These are phyloP conservation scores for Cacoxenus indagator DNA, from an alignment of 2,888 invertebrate species.

Conservation along the genomic window DNA sequence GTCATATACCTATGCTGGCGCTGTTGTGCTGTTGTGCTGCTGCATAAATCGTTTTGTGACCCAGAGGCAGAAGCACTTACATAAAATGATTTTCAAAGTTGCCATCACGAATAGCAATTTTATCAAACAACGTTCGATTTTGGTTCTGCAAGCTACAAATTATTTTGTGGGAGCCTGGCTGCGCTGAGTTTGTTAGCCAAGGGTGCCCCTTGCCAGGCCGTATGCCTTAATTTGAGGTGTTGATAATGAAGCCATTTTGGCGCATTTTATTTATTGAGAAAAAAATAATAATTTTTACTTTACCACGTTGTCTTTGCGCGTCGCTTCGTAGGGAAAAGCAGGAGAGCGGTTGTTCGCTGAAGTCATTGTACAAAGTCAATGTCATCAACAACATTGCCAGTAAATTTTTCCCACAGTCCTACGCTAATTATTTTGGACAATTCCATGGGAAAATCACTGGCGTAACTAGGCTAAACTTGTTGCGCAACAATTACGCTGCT, in stretches of 20 bases:
- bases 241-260: slow-evolving; percentile 18
- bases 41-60: slow-evolving; percentile 26
- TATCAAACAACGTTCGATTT: slow-evolving; percentile 27
- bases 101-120: slow-evolving; percentile 60
- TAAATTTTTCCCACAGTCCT: background rate
- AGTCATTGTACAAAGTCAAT: slow-evolving; percentile 18
- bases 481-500: slow-evolving; percentile 39
- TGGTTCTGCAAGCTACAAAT: slow-evolving; percentile 13
- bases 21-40: slow-evolving; percentile 12
- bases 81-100: slow-evolving; percentile 44
- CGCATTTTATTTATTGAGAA: background rate
- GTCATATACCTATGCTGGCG: background rate
- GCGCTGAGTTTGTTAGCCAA: no score
- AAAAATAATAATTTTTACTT: slow-evolving; percentile 27
- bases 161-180: slow-evolving; percentile 45
- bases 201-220: background rate
- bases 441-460: slow-evolving; percentile 56
- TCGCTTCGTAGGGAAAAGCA: no score
- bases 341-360: background rate
- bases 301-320: slow-evolving; percentile 50
- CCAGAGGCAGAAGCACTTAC: slow-evolving; percentile 43
- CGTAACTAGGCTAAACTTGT: slow-evolving; percentile 41
- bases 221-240: slow-evolving; percentile 15
- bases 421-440: background rate
- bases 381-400: background rate